A percentile compares a stretch with the other conserved stretches of the same genome.
Evolutionary conservation across 2,888 invertebrate species (phyloP).

Genomic region (Agonopterix arenella): DNA sequence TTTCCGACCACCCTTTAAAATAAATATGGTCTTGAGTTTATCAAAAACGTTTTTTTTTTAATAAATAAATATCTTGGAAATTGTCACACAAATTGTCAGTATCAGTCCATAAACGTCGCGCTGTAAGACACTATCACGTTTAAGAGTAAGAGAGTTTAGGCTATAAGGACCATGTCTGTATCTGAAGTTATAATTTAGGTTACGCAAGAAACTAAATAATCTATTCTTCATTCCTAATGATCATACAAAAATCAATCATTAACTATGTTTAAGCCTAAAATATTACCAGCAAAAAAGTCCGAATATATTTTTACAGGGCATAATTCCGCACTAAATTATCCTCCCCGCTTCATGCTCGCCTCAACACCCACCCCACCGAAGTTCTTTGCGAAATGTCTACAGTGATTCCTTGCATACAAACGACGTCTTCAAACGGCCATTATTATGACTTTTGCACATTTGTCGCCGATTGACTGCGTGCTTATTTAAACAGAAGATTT

Average conservation of each 20-base stretch:
- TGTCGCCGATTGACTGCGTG: conserved; percentile 48
- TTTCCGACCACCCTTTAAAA: too few relatives aligned
- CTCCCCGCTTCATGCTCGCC: conserved; percentile 56
- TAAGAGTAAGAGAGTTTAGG: too few relatives aligned
- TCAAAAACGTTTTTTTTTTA: too few relatives aligned
- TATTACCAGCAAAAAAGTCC: conserved; percentile 11
- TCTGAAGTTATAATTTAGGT: too few relatives aligned
- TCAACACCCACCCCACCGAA: conserved; percentile 52
- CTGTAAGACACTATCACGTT: too few relatives aligned
- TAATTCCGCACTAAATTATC: conserved; percentile 69
- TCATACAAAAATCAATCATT: not conserved
- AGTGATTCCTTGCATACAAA: conserved; percentile 77
- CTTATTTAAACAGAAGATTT: conserved; percentile 12
- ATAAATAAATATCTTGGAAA: too few relatives aligned
- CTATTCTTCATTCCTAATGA: not conserved
- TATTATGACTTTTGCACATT: conserved; percentile 69
- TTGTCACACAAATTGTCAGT: too few relatives aligned
- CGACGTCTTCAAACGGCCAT: conserved; percentile 56
- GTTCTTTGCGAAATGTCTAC: conserved; percentile 74
- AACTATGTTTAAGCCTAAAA: not conserved
- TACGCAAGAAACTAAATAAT: too few relatives aligned
- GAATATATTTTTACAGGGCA: conserved; percentile 41
- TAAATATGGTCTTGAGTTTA: too few relatives aligned
- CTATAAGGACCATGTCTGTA: too few relatives aligned
- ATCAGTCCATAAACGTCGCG: too few relatives aligned